A percentile compares a stretch with the other conserved stretches of the same genome.
Conservation (phyloP, 2,888 invertebrate species). For the Ophion obscuratus region DNA sequence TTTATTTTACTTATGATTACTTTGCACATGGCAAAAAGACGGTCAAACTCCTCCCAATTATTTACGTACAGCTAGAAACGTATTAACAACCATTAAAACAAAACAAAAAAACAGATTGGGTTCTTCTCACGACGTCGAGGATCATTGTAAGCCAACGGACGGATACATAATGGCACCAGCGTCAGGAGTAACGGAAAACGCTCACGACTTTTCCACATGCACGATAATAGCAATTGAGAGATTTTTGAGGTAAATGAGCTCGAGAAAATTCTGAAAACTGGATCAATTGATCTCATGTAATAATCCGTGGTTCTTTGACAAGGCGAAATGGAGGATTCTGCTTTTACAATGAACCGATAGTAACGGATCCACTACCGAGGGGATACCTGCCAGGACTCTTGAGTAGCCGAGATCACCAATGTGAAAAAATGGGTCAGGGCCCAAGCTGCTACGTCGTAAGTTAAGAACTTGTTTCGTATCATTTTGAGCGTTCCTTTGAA, state of each 20-base stretch:
- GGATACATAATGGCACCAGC: constrained; percentile 34
- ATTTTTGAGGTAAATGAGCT: constrained; percentile 16
- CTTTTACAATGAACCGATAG: constrained; percentile 29
- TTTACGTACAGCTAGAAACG: not conserved
- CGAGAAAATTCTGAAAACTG: not conserved
- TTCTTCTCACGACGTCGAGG: constrained; percentile 24
- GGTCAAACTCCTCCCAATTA: not conserved
- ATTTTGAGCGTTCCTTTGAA: too few relatives aligned
- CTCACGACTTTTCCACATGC: constrained; percentile 36
- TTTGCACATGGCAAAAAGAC: not conserved
- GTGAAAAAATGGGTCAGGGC: constrained; percentile 5
- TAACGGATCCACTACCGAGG: constrained; percentile 4
- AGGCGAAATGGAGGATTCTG: constrained; percentile 10
- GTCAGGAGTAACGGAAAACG: constrained; percentile 27
- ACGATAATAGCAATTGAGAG: constrained; percentile 13
- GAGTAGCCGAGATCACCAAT: constrained; percentile 37
- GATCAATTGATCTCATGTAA: not conserved
- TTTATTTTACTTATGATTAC: too few relatives aligned
- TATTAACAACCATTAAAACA: not conserved
- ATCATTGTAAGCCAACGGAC: not conserved
- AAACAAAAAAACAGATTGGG: constrained; percentile 24
- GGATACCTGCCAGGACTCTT: constrained; percentile 22
- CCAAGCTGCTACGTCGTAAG: constrained; percentile 31
- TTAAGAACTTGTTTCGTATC: not conserved
- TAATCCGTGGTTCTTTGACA: not conserved